phyloP scores from a whole-genome alignment of 2,113 vertebrate species.

The Maccullochella peelii region DNA sequence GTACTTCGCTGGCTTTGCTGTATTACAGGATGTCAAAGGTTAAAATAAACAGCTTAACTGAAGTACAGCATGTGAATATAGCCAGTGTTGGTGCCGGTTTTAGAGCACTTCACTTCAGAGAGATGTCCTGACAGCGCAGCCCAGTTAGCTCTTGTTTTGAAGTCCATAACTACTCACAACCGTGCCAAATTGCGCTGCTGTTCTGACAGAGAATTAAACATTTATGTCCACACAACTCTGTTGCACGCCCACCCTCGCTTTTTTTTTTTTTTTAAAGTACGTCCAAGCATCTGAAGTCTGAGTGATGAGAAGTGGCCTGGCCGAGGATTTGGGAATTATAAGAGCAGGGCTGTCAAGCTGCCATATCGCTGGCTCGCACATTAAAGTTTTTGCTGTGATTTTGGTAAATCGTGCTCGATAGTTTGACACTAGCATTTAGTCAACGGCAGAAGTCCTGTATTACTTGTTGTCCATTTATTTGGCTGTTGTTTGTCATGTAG shows the following conservation, averaged over 20 bases:
- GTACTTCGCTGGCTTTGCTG: constrained; percentile 10
- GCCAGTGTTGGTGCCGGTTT: not conserved
- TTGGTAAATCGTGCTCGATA: not conserved
- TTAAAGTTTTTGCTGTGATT: constrained; percentile 33
- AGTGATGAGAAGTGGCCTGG: not conserved
- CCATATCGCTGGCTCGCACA: constrained; percentile 31
- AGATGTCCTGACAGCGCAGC: not conserved
- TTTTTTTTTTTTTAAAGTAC: not conserved
- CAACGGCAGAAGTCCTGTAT: not conserved
- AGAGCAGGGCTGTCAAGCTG: constrained; percentile 4
- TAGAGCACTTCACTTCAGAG: constrained; percentile 17
- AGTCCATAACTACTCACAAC: not conserved
- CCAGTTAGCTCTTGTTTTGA: constrained; percentile 4
- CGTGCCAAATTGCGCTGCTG: not conserved
- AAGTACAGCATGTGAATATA: not conserved
- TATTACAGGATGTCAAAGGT: not conserved
- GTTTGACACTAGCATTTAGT: constrained; percentile 22
- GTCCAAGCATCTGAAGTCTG: not conserved
- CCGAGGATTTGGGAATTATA: constrained; percentile 1
- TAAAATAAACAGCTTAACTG: constrained; percentile 15
- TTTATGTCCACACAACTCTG: constrained; percentile 2
- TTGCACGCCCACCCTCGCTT: not conserved
- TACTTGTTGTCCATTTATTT: not conserved
- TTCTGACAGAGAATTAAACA: constrained; percentile 34
- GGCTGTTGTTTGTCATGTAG: not conserved